These are phyloP conservation scores for Chionomys nivalis DNA, from an alignment of 2,113 vertebrate species.

Conservation along the genomic window DNA sequence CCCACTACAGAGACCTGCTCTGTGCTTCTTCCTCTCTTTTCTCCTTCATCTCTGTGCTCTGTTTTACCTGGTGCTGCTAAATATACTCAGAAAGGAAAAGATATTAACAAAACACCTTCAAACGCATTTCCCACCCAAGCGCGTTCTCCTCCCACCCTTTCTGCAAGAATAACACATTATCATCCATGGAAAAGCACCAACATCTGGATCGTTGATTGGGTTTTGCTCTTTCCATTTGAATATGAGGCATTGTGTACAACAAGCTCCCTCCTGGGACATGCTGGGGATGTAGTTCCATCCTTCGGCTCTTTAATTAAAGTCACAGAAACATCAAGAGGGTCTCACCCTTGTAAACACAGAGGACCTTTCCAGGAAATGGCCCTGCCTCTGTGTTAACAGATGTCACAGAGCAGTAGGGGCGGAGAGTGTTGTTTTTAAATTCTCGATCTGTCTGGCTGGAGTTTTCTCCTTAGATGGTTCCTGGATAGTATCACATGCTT, in stretches of 20 bases:
- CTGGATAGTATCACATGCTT: constrained; percentile 64
- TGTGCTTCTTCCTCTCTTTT: neutral
- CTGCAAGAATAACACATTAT: constrained; percentile 50
- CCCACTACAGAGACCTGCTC: neutral
- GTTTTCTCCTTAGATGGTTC: constrained; percentile 58
- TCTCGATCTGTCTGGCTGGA: constrained; percentile 44
- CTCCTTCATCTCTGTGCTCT: neutral
- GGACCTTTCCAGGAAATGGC: constrained; percentile 73
- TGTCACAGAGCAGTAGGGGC: constrained; percentile 59
- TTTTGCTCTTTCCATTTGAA: constrained; percentile 32
- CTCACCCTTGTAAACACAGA: constrained; percentile 66
- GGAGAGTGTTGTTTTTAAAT: constrained; percentile 75
- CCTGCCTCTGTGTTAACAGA: constrained; percentile 74
- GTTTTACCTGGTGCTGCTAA: neutral
- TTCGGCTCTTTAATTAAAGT: constrained; percentile 66
- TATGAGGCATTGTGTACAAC: constrained; percentile 19
- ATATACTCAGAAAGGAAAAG: constrained; percentile 16
- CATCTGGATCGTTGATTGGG: constrained; percentile 62
- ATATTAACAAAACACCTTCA: neutral
- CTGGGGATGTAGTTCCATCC: neutral
- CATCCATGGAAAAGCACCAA: constrained; percentile 39
- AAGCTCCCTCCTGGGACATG: neutral
- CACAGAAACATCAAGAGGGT: constrained; percentile 67
- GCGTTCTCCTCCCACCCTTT: neutral
- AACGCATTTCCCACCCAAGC: constrained; percentile 18